Evolutionary conservation across 2,797 vertebrate species (phyloP), one percentile per base, ranked within the genome.

Genomic region (Hydrocynus forskahlii): DNA sequence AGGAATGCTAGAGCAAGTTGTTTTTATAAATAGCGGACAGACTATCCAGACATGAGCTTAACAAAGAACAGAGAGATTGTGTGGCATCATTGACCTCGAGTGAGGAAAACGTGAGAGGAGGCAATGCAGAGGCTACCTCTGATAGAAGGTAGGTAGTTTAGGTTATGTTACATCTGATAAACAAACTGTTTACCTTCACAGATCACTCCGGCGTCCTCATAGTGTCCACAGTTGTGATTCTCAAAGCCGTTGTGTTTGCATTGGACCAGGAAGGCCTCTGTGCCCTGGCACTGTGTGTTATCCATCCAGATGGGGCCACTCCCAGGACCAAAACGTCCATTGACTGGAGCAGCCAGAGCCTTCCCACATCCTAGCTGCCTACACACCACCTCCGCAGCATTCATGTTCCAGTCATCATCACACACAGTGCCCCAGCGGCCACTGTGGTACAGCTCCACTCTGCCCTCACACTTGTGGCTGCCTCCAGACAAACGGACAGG

Each of bases 391-490:
- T 85, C 59, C 9, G 90, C 90, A 78, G 89, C 81, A 0, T 4
- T 1, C 78, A 88, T 14, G 59, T 66, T 79, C 91, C 91, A 92
- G 70, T 0, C 0, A 29, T 92, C 86, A 13, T 90, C 88, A 80
- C 91, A 92, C 79, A 91, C 89, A 0, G 90, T 89, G n/a, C 90
- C 91, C 91, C 90, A 92, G 63, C 16, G 84, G 43, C 88, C 88
- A 19, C 0, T 4, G 54, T 83, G 83, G 81, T 86, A 89, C 86
- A 92, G 8, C 88, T 92, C 92, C 10, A 91, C 90, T 75, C 90
- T 85, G 17, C 90, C 91, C 55, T 88, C 83, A 86, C 89, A 86
- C 38, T 60, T 52, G 83, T 84, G 79, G n/a, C 70, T 71, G 35
- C 89, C 88, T 0, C 88, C 81, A 13, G 12, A 78, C 76, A 92